Conservation (phyloP, 2,113 vertebrate species). For the Eira barbara region DNA sequence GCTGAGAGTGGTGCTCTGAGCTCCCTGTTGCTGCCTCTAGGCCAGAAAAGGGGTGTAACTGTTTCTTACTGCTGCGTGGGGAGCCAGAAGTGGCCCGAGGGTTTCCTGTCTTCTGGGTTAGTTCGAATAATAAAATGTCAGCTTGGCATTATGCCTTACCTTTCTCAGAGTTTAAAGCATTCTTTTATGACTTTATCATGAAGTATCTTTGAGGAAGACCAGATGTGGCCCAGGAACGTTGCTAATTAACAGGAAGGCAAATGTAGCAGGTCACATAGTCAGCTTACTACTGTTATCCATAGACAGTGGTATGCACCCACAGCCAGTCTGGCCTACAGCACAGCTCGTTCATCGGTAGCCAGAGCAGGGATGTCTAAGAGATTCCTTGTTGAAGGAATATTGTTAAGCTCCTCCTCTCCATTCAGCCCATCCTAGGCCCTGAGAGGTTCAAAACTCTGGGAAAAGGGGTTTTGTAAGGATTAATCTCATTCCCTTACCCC, state of each 20-base stretch:
- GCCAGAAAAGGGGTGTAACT: background rate
- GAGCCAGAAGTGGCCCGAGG: background rate
- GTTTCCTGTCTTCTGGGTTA: background rate
- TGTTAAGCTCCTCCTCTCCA: background rate
- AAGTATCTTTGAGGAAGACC: background rate
- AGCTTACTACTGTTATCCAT: background rate
- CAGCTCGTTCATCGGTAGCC: background rate
- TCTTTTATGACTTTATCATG: background rate
- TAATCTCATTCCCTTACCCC: background rate
- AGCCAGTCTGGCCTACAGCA: background rate
- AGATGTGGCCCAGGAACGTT: background rate
- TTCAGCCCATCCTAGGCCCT: background rate
- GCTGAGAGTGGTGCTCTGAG: background rate
- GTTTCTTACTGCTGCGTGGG: background rate
- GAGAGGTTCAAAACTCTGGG: background rate
- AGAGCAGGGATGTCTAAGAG: background rate
- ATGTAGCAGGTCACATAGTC: background rate
- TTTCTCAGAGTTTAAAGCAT: background rate
- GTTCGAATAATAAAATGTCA: background rate
- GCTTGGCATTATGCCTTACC: background rate
- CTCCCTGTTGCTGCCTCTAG: background rate
- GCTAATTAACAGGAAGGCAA: background rate
- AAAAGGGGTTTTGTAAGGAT: background rate
- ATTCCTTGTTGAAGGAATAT: background rate
- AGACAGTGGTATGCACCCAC: background rate